Base-by-base conservation (phyloP, 1,140 invertebrate species). In the Papilio aristodemus region DNA sequence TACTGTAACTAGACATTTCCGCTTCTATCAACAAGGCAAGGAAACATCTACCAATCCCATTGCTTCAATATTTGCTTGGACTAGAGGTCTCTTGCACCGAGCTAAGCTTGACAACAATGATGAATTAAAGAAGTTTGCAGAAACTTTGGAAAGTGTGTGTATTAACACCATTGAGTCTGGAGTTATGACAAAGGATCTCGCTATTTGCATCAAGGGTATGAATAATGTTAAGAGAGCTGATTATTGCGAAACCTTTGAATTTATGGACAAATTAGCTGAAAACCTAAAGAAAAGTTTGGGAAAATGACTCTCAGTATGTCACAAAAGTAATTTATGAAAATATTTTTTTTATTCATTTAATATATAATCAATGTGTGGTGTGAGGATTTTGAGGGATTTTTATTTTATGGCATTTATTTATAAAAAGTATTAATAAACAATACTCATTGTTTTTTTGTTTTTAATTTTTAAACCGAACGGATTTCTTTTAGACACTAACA, bases 41-140 rank as follows among this genome's bases (percentile, higher is more conserved):
- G 98, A 99, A 92, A 99, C 98, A 0, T 99, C 98, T 1, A 99
- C 98, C 13, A 99, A 99, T 92, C 96, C 98, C 0, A 99, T 99
- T 82, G 97, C 98, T n/a, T 99, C 98, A 0, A 99, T 99, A 77
- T 99, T 99, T 92, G 98, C 98, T 5, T 99, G 98, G 98, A 98
- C 98, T 0, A 93, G 95, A 78, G 98, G 98, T 58, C 92, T 99
- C 0, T 89, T 96, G 50, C 98, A 99, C 87, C 94, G 98, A 73
- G 98, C 97, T 36, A 98, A 98, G 83, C 91, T 99, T 22, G 98
- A 99, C 81, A 93, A 96, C 50, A 99, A 99, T 80, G 73, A 92
- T 17, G 90, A 93, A 67, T 91, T 99, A 17, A 92, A 93, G 68
- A 92, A 94, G 13, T 99, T 99, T 88, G 95, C 96, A 27, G 92